Conservation (phyloP, 1,140 invertebrate genomes). For the Habropoda laboriosa region DNA sequence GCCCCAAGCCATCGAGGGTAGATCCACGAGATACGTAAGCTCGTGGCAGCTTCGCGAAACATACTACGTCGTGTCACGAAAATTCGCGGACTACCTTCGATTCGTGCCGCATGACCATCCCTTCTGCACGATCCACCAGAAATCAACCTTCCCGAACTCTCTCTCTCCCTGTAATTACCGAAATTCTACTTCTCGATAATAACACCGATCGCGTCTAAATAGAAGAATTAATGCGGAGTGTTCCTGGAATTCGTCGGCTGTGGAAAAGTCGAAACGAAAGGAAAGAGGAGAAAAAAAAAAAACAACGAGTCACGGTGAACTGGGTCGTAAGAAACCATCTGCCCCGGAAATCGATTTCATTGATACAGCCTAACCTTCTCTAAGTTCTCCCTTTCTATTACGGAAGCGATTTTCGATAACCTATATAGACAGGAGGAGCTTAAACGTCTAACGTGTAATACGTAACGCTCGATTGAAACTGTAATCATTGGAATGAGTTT, state of each 20-base stretch:
- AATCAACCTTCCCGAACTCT: too few relatives aligned
- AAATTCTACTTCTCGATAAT: constrained; percentile 29
- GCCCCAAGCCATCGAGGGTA: constrained; percentile 8
- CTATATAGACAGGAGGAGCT: too few relatives aligned
- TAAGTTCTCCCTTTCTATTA: too few relatives aligned
- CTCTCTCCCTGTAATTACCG: constrained; percentile 67
- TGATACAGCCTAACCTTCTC: not conserved
- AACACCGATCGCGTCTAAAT: constrained; percentile 31
- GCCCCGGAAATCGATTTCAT: constrained; percentile 45
- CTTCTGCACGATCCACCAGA: constrained; percentile 54
- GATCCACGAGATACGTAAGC: constrained; percentile 21
- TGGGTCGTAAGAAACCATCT: constrained; percentile 39
- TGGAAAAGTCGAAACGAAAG: too few relatives aligned
- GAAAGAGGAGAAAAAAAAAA: constrained; percentile 36
- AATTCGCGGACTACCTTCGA: constrained; percentile 21
- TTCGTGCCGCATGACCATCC: constrained; percentile 30
- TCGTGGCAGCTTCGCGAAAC: constrained; percentile 32
- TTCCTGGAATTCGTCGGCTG: too few relatives aligned
- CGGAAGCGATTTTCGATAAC: constrained; percentile 6
- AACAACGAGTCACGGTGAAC: constrained; percentile 22
- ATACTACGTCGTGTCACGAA: constrained; percentile 53
- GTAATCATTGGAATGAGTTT: constrained; percentile 38
- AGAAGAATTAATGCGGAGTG: constrained; percentile 38
- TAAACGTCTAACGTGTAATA: not conserved
- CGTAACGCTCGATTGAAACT: not conserved